A percentile compares a stretch with the other conserved stretches of the same genome.
phyloP scores from a whole-genome alignment of 2,113 vertebrate genomes.

The Vidua macroura region DNA sequence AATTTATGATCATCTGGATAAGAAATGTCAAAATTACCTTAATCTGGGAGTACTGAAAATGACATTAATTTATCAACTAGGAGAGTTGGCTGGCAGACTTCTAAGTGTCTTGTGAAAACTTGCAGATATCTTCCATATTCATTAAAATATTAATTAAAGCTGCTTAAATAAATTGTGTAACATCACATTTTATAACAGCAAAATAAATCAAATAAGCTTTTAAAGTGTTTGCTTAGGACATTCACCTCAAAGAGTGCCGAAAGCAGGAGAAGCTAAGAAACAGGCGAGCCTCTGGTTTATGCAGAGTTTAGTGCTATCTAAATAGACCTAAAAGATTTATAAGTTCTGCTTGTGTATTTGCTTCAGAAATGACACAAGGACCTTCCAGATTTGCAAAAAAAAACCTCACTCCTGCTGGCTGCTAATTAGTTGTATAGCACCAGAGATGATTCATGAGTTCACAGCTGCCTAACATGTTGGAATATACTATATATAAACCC shows the following conservation, averaged over 20 bases:
- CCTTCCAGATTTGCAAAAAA: not conserved
- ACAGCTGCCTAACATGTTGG: not conserved
- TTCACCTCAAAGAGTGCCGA: not conserved
- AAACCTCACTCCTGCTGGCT: not conserved
- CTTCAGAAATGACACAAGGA: not conserved
- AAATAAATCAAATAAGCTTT: not conserved
- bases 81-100: not conserved
- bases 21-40: not conserved
- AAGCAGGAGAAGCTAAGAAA: not conserved
- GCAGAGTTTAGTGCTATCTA: not conserved
- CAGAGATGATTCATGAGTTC: not conserved
- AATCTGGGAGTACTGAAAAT: not conserved
- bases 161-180: not conserved
- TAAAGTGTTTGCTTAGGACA: not conserved
- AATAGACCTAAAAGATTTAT: not conserved
- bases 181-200: not conserved
- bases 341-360: not conserved
- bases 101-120: not conserved
- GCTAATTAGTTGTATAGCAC: not conserved
- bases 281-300: not conserved
- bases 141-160: too few relatives aligned
- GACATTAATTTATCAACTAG: not conserved
- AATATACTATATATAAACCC: not conserved
- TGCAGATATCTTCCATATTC: not conserved
- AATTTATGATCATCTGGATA: not conserved